A percentile compares a stretch with the other conserved stretches of the same genome.
Conservation (phyloP, 2,797 vertebrate genomes). For the Hemitrygon akajei region DNA sequence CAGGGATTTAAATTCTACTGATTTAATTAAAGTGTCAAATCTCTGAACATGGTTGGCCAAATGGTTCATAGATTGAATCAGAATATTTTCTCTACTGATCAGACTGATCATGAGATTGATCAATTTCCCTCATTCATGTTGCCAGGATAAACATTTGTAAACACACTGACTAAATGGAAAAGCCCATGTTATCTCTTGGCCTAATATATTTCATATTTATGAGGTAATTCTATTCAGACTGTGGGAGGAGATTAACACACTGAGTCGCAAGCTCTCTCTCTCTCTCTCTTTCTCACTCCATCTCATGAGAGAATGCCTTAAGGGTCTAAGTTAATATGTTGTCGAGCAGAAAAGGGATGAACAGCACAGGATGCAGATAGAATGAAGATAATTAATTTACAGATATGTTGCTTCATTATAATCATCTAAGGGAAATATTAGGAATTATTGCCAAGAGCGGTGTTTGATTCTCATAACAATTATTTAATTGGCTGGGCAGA, state of each 20-base stretch:
- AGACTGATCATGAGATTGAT: not conserved
- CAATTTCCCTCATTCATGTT: not conserved
- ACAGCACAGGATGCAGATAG: not conserved
- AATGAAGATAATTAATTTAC: slow-evolving; percentile 13
- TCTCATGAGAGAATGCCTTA: not conserved
- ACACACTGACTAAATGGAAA: not conserved
- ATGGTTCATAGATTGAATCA: not conserved
- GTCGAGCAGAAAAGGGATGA: not conserved
- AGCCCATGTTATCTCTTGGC: not conserved
- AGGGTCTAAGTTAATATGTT: not conserved
- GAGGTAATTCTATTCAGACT: not conserved
- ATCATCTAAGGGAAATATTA: slow-evolving; percentile 14
- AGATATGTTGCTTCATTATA: not conserved
- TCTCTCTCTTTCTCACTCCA: too few relatives aligned
- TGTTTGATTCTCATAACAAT: not conserved
- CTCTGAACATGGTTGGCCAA: not conserved
- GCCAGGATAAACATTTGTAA: not conserved
- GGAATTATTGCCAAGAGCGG: not conserved
- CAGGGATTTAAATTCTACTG: not conserved
- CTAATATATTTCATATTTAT: not conserved
- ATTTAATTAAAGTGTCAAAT: not conserved
- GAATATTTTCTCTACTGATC: not conserved
- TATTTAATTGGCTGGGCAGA: not conserved
- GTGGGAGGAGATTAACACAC: not conserved
- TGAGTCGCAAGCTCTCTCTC: not conserved